Evolutionary conservation across 2,888 invertebrate genomes (phyloP).

Genomic region (Heliconius ismenius): DNA sequence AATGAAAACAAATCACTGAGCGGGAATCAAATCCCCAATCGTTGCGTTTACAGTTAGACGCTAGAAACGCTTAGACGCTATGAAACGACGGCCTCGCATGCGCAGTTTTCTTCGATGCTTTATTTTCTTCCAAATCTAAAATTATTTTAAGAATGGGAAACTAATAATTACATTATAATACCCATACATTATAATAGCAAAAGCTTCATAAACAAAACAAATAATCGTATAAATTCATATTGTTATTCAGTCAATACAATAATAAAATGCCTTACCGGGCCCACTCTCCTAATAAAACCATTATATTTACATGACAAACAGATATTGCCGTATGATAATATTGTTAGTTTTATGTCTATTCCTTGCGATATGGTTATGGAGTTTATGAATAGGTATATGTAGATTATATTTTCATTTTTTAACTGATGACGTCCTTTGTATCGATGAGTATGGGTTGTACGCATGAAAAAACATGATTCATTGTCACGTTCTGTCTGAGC

Average conservation of each 20-base stretch:
- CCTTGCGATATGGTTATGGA: background rate
- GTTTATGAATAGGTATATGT: background rate
- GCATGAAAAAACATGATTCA: too few relatives aligned
- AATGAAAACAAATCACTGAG: too few relatives aligned
- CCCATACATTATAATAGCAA: background rate
- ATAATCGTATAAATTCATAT: slow-evolving; percentile 32
- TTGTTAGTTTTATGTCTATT: slow-evolving; percentile 28
- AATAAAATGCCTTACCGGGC: slow-evolving; percentile 36
- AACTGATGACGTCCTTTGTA: too few relatives aligned
- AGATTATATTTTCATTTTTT: slow-evolving; percentile 21
- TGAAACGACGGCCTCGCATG: too few relatives aligned
- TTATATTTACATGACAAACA: slow-evolving; percentile 47
- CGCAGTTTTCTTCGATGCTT: too few relatives aligned
- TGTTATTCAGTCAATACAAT: slow-evolving; percentile 33
- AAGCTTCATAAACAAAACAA: slow-evolving; percentile 2
- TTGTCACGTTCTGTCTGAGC: too few relatives aligned
- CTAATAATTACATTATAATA: background rate
- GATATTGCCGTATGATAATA: slow-evolving; percentile 44
- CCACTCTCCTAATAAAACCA: slow-evolving; percentile 36
- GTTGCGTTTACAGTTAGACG: too few relatives aligned
- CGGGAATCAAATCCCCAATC: too few relatives aligned
- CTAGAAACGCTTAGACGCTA: too few relatives aligned
- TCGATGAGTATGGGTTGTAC: too few relatives aligned
- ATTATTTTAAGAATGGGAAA: too few relatives aligned
- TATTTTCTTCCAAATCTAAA: too few relatives aligned